Evolutionary conservation across 1,140 invertebrate genomes (phyloP), one percentile per base, ranked within the genome.

Genomic region (Calephelis nemesis): DNA sequence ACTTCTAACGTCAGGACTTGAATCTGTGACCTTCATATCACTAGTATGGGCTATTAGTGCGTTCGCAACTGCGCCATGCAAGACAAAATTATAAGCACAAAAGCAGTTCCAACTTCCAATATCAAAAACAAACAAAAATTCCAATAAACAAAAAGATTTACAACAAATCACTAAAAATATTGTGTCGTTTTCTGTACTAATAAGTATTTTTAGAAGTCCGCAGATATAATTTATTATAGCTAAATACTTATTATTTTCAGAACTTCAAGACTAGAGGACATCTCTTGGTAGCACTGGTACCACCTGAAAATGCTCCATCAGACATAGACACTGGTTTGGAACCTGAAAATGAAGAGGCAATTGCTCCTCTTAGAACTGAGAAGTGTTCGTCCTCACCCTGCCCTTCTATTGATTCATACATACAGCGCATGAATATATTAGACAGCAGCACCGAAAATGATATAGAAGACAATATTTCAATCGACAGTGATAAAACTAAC

Each of bases 341-440:
- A 54, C 65, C 65, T 54, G 63, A 67, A 42, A 67, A 15, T 60
- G 52, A 67, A 68, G 66, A 68, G 47, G 12, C 39, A 63, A 42
- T 68, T 62, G 54, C 39, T n/a, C 13, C 48, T 30, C 5, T 40
- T 47, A 40, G 62, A 63, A 63, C 45, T 62, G 15, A 69, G n/a
- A 9, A 49, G 47, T 49, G 10, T 4, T 49, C 47, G 5, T 11
- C 47, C 10, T 49, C 47, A 11, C 19, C 48, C 11, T 42, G 62
- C 48, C 49, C 48, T 52, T 63, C 48, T 40, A 69, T 69, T 11
- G 62, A 69, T 69, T 69, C 62, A 69, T 11, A 11, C 40, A 6
- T 13, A 67, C 11, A 47, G 42, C 65, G 3, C 45, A 68, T 68
- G 54, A 91, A 91, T 72, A 42, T 63, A 63, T 63, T 63, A 63